Evolutionary conservation across 1,140 invertebrate genomes (phyloP).

Genomic region (Pachypeltis micranthus): DNA sequence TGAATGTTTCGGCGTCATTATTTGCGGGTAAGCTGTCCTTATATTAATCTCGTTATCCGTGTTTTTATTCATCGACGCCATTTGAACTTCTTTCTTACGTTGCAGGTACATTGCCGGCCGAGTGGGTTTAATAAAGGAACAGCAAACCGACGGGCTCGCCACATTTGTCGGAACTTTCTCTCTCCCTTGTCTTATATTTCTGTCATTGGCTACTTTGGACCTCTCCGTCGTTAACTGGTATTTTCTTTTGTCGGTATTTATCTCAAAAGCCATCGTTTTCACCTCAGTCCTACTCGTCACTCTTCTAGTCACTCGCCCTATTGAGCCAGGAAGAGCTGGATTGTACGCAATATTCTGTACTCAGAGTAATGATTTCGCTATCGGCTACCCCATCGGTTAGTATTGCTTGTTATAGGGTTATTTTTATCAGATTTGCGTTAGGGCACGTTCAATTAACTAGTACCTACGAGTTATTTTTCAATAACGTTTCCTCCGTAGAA

Average conservation of each 20-base stretch:
- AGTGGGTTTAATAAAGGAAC: slow-evolving; percentile 66
- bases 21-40: slow-evolving; percentile 59
- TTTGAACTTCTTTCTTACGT: slow-evolving; percentile 32
- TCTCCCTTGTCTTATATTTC: slow-evolving; percentile 81
- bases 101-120: slow-evolving; percentile 79
- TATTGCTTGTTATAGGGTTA: no score
- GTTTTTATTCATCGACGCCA: slow-evolving; percentile 14
- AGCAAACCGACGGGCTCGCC: slow-evolving; percentile 81
- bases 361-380: slow-evolving; percentile 95
- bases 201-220: slow-evolving; percentile 74
- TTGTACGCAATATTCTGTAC: slow-evolving; percentile 91
- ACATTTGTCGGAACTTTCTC: slow-evolving; percentile 90
- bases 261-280: slow-evolving; percentile 81
- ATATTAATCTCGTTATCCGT: neutral
- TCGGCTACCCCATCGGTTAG: slow-evolving; percentile 91
- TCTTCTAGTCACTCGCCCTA: slow-evolving; percentile 61
- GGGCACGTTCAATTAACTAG: no score
- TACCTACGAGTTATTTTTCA: no score
- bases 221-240: slow-evolving; percentile 78
- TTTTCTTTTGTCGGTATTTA: slow-evolving; percentile 71
- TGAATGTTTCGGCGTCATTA: slow-evolving; percentile 82
- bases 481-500: no score
- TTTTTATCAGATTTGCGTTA: no score
- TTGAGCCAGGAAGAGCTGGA: slow-evolving; percentile 72
- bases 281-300: slow-evolving; percentile 66